Base-by-base conservation (phyloP, 2,888 invertebrate genomes). In the Galerucella nymphaeae region DNA sequence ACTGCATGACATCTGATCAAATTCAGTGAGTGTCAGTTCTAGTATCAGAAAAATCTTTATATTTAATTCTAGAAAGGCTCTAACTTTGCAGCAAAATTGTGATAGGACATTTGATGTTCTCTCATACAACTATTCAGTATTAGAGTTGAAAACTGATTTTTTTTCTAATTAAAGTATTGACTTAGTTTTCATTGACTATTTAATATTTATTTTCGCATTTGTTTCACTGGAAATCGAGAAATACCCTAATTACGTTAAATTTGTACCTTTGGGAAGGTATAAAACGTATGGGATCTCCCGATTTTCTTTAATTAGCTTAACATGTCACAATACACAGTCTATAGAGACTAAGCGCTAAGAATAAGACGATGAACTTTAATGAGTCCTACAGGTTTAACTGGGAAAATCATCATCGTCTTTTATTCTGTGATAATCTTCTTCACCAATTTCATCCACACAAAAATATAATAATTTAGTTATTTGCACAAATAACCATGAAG, bases 221-320 rank as follows among this genome's bases (percentile, higher is more conserved):
- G 13, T 41, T 66, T 45, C 53, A 18, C 70, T 73, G 73, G 57
- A 70, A 73, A 70, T 73, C 53, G 38, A 64, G 73, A 70, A 66
- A 58, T 30, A 6, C 57, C n/a, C 14, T 48, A 48, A 16, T 50
- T 6, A 18, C 41, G 13, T 62, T 5, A 55, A 55, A 57, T 14
- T 48, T n/a, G 2, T 65, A 16, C n/a, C 38, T 10, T 30, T 18
- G 42, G 14, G 41, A 3, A 14, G 10, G 13, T 16, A 42, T 4
- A 14, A 45, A 45, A 45, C 14, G 45, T 45, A 45, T 45, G 13
- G 61, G 18, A 62, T 62, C 63, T 70, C 63, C 70, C 42, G 23
- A 57, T 70, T 63, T 70, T 70, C 70, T 57, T 70, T 48, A 16
- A 63, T 16, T 42, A 45, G 13, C 10, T 62, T 53, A 38, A 18